phyloP scores from a whole-genome alignment of 2,797 vertebrate genomes.

The Sorex maritimensis region DNA sequence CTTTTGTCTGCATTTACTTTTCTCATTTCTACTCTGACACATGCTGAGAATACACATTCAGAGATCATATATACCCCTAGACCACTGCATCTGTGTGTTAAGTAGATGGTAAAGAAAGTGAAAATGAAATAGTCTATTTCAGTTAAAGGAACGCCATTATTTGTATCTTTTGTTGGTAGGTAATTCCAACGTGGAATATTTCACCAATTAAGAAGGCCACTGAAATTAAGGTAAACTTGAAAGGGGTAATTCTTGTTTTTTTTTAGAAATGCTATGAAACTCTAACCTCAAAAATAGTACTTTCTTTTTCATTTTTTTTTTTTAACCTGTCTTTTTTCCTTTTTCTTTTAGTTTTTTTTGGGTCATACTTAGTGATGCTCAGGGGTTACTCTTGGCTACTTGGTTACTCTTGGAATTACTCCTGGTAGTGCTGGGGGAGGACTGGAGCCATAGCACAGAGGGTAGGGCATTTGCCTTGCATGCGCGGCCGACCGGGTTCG shows the following conservation, averaged over 20 bases:
- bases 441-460: too few species aligned
- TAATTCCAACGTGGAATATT: conserved; percentile 98
- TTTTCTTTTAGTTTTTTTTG: too few species aligned
- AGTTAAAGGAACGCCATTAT: conserved; percentile 25
- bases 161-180: conserved; percentile 89
- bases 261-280: conserved; percentile 47
- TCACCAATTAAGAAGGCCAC: conserved; percentile 97
- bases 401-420: too few species aligned
- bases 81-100: neutral
- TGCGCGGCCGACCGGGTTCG: too few species aligned
- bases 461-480: too few species aligned
- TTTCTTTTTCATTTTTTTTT: conserved; percentile 49
- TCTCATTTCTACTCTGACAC: neutral
- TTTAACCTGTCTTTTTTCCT: neutral
- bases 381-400: too few species aligned
- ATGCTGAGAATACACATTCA: neutral
- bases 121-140: conserved; percentile 10
- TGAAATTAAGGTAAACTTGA: conserved; percentile 91
- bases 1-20: neutral
- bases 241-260: conserved; percentile 50
- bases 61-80: neutral
- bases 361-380: too few species aligned
- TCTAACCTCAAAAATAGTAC: neutral
- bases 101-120: neutral
- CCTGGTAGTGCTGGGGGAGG: too few species aligned